Evolutionary conservation across 2,888 invertebrate species (phyloP).

Genomic region (Anthophora plumipes): DNA sequence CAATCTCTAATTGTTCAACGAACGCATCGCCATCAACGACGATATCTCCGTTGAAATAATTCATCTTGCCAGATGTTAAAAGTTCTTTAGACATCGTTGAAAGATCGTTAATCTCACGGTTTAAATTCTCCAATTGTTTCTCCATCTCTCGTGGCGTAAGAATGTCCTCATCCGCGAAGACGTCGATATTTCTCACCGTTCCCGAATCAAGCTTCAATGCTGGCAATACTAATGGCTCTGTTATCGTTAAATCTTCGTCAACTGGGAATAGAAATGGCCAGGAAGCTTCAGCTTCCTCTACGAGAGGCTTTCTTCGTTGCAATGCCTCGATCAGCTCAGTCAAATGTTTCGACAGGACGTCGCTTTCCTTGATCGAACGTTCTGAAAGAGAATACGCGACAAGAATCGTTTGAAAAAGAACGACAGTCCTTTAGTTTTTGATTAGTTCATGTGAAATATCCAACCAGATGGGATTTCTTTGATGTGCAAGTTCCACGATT

Average conservation of each 20-base stretch:
- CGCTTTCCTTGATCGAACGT: constrained; percentile 32
- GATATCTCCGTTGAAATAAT: constrained; percentile 59
- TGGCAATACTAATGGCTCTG: constrained; percentile 54
- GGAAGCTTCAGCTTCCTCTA: constrained; percentile 64
- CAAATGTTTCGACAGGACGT: constrained; percentile 65
- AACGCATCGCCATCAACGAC: constrained; percentile 65
- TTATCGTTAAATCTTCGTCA: constrained; percentile 55
- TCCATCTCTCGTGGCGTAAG: constrained; percentile 49
- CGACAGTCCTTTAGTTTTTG: too few species aligned
- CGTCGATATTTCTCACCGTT: constrained; percentile 46
- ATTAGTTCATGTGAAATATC: not conserved
- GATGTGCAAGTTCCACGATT: constrained; percentile 70
- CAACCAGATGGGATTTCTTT: constrained; percentile 47
- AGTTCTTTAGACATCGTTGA: constrained; percentile 9
- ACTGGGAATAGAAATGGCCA: constrained; percentile 68
- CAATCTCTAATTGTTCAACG: constrained; percentile 70
- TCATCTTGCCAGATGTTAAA: constrained; percentile 10
- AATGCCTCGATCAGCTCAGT: constrained; percentile 67
- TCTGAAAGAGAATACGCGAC: too few species aligned
- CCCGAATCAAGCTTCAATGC: constrained; percentile 65
- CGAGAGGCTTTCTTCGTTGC: constrained; percentile 59
- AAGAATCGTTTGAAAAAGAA: too few species aligned
- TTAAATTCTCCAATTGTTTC: constrained; percentile 41
- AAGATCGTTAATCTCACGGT: constrained; percentile 28
- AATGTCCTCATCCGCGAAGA: constrained; percentile 34